Percentiles rank a stretch among this genome's conserved stretches.
Evolutionary conservation across 2,113 vertebrate species (phyloP).

Genomic region (Aleadryas rufinucha): DNA sequence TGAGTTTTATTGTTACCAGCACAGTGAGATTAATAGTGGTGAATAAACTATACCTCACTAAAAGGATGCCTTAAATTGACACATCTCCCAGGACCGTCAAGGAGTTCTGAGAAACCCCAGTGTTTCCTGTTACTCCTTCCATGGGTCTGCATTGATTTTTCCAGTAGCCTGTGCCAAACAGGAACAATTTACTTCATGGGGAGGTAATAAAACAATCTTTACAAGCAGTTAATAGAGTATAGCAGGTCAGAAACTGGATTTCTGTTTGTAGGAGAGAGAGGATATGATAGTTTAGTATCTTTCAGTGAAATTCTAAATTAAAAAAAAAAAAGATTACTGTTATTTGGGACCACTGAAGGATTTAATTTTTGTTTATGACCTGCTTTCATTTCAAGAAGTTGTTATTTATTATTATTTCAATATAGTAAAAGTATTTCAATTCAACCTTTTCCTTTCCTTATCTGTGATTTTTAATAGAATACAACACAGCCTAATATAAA

Average conservation of each 20-base stretch:
- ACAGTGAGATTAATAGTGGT: slow-evolving; percentile 20
- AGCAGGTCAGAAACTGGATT: not conserved
- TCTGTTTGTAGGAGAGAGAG: not conserved
- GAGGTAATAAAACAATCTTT: slow-evolving; percentile 52
- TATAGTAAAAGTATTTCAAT: not conserved
- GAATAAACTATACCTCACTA: slow-evolving; percentile 4
- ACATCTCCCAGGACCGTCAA: slow-evolving; percentile 4
- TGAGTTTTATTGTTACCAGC: slow-evolving; percentile 34
- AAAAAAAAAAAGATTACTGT: not conserved
- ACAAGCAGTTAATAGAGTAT: not conserved
- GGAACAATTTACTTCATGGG: slow-evolving; percentile 31
- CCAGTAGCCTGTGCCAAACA: slow-evolving; percentile 50
- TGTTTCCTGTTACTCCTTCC: slow-evolving; percentile 49
- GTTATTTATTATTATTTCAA: not conserved
- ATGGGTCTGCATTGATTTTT: slow-evolving; percentile 55
- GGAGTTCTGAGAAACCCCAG: slow-evolving; percentile 53
- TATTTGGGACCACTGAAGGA: not conserved
- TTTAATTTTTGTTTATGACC: not conserved
- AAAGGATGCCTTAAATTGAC: slow-evolving; percentile 34
- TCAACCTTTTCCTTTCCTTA: not conserved
- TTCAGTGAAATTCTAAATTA: not conserved
- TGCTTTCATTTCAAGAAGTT: not conserved
- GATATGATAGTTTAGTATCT: not conserved
- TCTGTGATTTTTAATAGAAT: not conserved
- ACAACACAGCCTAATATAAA: not conserved